These are phyloP conservation scores for Hybos culiciformis DNA, from an alignment of 2,888 invertebrate species.

Conservation along the genomic window DNA sequence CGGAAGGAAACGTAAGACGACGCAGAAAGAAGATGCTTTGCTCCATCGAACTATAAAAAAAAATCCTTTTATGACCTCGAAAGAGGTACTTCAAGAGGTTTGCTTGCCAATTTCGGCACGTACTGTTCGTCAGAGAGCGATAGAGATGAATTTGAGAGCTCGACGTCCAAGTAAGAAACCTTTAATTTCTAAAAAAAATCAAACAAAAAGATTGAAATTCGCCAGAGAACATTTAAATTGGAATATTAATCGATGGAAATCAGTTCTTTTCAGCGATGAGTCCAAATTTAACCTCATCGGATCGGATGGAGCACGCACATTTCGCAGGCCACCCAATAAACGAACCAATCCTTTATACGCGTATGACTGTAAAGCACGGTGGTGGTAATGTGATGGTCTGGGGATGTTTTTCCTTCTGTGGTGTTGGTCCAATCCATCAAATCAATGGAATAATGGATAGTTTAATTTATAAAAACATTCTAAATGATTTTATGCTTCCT, in stretches of 20 bases:
- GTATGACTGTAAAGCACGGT: slow-evolving; percentile 7
- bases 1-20: background rate
- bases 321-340: background rate
- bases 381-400: slow-evolving; percentile 7
- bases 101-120: background rate
- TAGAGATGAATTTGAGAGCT: background rate
- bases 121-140: background rate
- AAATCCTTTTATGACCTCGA: background rate
- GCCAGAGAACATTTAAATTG: slow-evolving; percentile 3
- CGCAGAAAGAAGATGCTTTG: background rate
- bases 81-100: background rate
- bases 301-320: background rate
- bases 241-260: slow-evolving; percentile 2
- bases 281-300: slow-evolving; percentile 5
- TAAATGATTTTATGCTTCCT: slow-evolving; percentile 1
- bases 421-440: slow-evolving; percentile 2
- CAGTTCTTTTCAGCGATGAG: slow-evolving; percentile 8
- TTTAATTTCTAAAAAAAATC: background rate
- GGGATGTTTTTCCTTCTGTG: slow-evolving; percentile 4
- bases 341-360: slow-evolving; percentile 3
- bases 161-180: slow-evolving; percentile 7
- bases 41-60: background rate
- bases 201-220: slow-evolving; percentile 1
- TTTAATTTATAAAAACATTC: slow-evolving; percentile 2
- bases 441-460: slow-evolving; percentile 7